Evolutionary conservation across 2,113 vertebrate genomes (phyloP).

Genomic region (Labeo catla): DNA sequence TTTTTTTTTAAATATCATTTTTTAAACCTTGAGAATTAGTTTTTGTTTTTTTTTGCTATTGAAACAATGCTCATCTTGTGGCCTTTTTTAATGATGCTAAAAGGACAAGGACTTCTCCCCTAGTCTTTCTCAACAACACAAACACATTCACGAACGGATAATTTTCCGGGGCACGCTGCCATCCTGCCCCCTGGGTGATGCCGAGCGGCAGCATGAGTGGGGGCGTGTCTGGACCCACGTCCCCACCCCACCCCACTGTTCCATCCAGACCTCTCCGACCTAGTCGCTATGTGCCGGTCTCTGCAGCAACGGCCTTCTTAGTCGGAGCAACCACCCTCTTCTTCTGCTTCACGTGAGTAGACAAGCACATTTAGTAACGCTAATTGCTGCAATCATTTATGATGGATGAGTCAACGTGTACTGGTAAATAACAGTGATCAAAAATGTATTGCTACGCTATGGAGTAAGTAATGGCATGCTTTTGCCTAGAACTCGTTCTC

Average conservation of each 20-base stretch:
- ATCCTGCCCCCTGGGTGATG: slow-evolving; percentile 67
- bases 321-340: slow-evolving; percentile 97
- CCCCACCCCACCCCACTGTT: slow-evolving; percentile 71
- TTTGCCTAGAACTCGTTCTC: background rate
- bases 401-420: background rate
- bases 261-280: slow-evolving; percentile 82
- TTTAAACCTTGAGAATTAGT: background rate
- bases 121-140: slow-evolving; percentile 26
- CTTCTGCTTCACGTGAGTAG: slow-evolving; percentile 98
- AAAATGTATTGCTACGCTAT: background rate
- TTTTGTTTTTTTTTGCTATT: background rate
- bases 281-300: slow-evolving; percentile 94
- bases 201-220: slow-evolving; percentile 75
- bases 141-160: background rate
- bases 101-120: slow-evolving; percentile 28
- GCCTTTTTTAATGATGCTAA: slow-evolving; percentile 25
- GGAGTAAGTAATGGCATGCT: background rate
- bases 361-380: background rate
- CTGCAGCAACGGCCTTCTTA: slow-evolving; percentile 93
- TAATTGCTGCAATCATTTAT: slow-evolving; percentile 9
- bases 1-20: background rate
- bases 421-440: slow-evolving; percentile 8
- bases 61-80: slow-evolving; percentile 44
- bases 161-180: slow-evolving; percentile 29
- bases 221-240: slow-evolving; percentile 73